These are phyloP conservation scores for Drosophila tristis DNA, from an alignment of 1,140 invertebrate genomes.

Conservation along the genomic window DNA sequence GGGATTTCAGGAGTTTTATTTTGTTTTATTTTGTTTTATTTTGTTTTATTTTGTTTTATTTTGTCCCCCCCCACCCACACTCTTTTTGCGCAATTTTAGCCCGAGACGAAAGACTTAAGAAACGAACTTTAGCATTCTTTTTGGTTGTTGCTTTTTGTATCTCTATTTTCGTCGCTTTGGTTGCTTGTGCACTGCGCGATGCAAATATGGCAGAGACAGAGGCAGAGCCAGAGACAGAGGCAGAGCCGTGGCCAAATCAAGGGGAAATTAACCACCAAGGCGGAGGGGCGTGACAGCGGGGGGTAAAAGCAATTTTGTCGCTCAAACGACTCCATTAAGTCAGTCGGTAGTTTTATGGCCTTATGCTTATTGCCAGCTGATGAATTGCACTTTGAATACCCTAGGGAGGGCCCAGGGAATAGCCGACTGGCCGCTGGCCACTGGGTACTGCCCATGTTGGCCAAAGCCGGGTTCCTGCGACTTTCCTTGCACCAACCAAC, in stretches of 20 bases:
- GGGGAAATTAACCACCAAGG: slow-evolving; percentile 1
- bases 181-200: slow-evolving; percentile 10
- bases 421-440: too few relatives aligned
- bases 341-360: slow-evolving; percentile 49
- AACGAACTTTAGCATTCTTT: slow-evolving; percentile 70
- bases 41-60: slow-evolving; percentile 15
- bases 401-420: background rate
- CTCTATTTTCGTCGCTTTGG: background rate
- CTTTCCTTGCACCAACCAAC: too few relatives aligned
- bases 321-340: slow-evolving; percentile 68
- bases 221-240: background rate
- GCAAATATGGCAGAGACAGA: slow-evolving; percentile 2
- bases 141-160: background rate
- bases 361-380: slow-evolving; percentile 60
- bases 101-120: slow-evolving; percentile 68
- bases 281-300: slow-evolving; percentile 15
- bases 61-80: slow-evolving; percentile 1
- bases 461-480: background rate
- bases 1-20: slow-evolving; percentile 15
- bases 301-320: slow-evolving; percentile 47
- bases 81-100: slow-evolving; percentile 54
- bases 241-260: slow-evolving; percentile 28
- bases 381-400: slow-evolving; percentile 53
- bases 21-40: background rate
- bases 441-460: background rate